Percentiles rank a stretch among this genome's conserved stretches.
Conservation (phyloP, 2,113 vertebrate species). For the Toxotes jaculatrix region DNA sequence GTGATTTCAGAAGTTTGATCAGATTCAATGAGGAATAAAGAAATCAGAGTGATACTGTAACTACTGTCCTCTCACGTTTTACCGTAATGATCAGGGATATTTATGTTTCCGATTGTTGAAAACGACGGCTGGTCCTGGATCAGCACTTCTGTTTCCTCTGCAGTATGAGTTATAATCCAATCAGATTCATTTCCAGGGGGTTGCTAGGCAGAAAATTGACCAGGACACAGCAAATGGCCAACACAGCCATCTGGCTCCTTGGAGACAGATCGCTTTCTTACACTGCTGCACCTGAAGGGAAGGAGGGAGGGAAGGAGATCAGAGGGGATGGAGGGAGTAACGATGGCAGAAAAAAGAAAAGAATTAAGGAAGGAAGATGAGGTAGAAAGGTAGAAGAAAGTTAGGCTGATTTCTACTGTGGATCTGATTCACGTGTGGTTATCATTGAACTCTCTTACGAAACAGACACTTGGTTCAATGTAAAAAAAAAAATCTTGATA, state of each 20-base stretch:
- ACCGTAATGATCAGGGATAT: not conserved
- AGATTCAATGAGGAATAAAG: not conserved
- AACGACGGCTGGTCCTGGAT: slow-evolving; percentile 9
- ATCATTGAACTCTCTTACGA: not conserved
- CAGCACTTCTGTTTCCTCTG: slow-evolving; percentile 28
- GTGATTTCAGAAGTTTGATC: not conserved
- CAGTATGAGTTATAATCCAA: slow-evolving; percentile 29
- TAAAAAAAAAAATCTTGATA: rapidly evolving
- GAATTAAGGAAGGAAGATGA: no score
- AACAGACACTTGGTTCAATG: not conserved
- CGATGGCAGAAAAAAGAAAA: no score
- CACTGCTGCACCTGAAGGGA: slow-evolving; percentile 59
- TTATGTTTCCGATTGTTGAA: not conserved
- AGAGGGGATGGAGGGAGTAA: no score
- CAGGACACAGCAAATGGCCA: slow-evolving; percentile 32
- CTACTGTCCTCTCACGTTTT: not conserved
- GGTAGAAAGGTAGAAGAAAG: no score
- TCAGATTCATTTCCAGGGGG: slow-evolving; percentile 26
- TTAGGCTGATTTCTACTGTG: not conserved
- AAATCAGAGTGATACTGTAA: not conserved
- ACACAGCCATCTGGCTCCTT: slow-evolving; percentile 18
- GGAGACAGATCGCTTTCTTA: slow-evolving; percentile 13
- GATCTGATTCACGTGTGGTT: not conserved
- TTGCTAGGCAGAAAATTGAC: slow-evolving; percentile 23
- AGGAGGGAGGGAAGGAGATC: not conserved